Base-by-base conservation (phyloP, 2,113 vertebrate species). In the Himantopus leucocephalus region DNA sequence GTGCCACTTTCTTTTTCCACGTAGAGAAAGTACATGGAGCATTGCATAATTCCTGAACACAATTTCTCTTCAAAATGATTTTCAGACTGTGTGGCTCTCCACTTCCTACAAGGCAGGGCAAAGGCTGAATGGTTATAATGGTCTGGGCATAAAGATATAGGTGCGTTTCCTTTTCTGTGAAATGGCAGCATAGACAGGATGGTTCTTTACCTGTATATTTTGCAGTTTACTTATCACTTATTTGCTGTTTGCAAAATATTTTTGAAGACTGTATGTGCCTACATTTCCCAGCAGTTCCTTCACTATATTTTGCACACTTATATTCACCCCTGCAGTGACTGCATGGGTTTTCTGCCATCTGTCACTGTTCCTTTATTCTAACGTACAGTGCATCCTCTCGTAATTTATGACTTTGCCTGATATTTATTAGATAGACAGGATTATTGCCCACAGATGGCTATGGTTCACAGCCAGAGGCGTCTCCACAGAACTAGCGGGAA, bases 321-420 rank as follows among this genome's bases (percentile, higher is more conserved):
- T 20, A 5, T 77, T 94, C 83, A 75, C 43, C 48, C 91, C 92
- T 94, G 83, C 86, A 91, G 79, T 91, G 85, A 94, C 91, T 88
- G 96, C 88, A 50, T 78, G 86, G 95, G 83, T 76, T 95, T 96
- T 78, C 73, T 94, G 91, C 95, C 96, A 96, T 95, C 96, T 96
- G 95, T 92, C 96, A 91, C 92, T 92, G 32, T 95, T 93, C 88
- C 52, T 92, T 95, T 93, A 89, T 90, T 94, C 80, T 92, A 91
- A 94, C 72, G 58, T 96, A 77, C 18, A 34, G 67, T 88, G 82
- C 50, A 50, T 53, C 39, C 80, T 62, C 75, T 64, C 3, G 1
- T 82, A 85, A 82, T 95, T 97, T 91, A 94, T 73, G 70, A 59
- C 53, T 92, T 91, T 82, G 58, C 68, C 64, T 93, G 84, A 88